Percentiles rank a stretch among this genome's conserved stretches.
phyloP scores from a whole-genome alignment of 2,888 invertebrate species.

The Ichneumoninae sp. region DNA sequence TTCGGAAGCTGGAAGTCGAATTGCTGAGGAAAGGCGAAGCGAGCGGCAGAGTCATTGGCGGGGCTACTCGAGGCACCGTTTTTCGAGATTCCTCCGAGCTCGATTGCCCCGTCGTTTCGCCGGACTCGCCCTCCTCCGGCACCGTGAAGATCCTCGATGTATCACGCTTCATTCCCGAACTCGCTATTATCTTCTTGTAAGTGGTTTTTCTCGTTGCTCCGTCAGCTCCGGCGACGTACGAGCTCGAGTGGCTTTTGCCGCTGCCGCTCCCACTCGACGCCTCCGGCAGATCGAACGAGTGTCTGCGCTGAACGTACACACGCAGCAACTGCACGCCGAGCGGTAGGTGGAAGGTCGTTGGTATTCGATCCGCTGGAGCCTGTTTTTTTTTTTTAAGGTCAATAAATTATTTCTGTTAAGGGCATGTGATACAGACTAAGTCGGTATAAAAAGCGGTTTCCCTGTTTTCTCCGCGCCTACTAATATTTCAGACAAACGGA shows the following conservation, averaged over 20 bases:
- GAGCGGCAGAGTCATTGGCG: constrained; percentile 65
- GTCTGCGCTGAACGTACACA: constrained; percentile 89
- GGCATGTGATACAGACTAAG: no score
- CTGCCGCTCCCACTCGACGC: constrained; percentile 36
- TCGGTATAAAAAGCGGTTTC: no score
- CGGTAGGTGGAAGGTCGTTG: constrained; percentile 90
- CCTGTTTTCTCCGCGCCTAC: no score
- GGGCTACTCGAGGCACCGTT: constrained; percentile 52
- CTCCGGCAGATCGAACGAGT: constrained; percentile 80
- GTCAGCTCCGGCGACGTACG: constrained; percentile 35
- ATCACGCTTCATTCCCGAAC: constrained; percentile 90
- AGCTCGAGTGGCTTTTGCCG: constrained; percentile 62
- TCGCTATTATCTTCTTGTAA: constrained; percentile 69
- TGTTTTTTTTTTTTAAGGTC: constrained; percentile 64
- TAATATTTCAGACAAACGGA: no score
- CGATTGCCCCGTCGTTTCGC: constrained; percentile 64
- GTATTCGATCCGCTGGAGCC: constrained; percentile 90
- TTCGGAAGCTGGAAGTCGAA: constrained; percentile 61
- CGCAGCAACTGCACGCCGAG: constrained; percentile 92
- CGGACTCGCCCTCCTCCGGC: constrained; percentile 89
- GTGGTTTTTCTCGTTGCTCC: constrained; percentile 47
- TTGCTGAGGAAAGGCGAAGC: constrained; percentile 67
- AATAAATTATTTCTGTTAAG: background rate
- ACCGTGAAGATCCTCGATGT: constrained; percentile 93
- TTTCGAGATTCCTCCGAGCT: constrained; percentile 29